Conservation (phyloP, 1,140 invertebrate genomes). For the Marisa cornuarietis region DNA sequence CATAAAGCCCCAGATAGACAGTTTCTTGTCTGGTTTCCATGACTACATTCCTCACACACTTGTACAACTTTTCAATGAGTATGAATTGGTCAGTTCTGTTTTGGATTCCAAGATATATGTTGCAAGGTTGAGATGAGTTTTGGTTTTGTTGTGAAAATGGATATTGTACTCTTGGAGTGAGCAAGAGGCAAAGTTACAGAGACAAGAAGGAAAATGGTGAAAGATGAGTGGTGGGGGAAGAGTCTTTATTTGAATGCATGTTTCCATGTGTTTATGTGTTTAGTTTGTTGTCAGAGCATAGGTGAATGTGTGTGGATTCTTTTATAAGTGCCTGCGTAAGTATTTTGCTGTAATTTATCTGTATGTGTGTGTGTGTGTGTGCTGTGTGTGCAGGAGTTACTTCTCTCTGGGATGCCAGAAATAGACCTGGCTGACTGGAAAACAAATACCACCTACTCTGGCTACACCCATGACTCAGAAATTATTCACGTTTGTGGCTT, state of each 20-base stretch:
- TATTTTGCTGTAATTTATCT: constrained; percentile 3
- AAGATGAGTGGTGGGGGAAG: no score
- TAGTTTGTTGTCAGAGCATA: background rate
- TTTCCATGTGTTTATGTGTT: no score
- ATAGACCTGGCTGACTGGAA: constrained; percentile 95
- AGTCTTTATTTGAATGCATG: no score
- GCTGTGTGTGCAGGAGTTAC: constrained; percentile 69
- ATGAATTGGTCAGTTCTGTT: constrained; percentile 51
- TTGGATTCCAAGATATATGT: background rate
- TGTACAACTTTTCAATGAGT: constrained; percentile 61
- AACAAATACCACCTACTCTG: constrained; percentile 76
- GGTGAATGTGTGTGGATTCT: background rate
- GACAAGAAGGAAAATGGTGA: no score
- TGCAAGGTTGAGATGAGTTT: background rate
- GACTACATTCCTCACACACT: constrained; percentile 55
- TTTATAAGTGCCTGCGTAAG: background rate
- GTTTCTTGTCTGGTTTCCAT: constrained; percentile 60
- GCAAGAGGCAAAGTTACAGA: no score
- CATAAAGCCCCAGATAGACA: constrained; percentile 62
- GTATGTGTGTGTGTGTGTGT: constrained; percentile 6
- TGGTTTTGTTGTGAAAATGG: no score
- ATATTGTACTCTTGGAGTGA: no score
- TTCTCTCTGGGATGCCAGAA: constrained; percentile 90
- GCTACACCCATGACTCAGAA: constrained; percentile 38
- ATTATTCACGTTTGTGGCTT: background rate